These are phyloP conservation scores for Brachyalestes nurse DNA, from an alignment of 2,797 vertebrate genomes.

Conservation along the genomic window DNA sequence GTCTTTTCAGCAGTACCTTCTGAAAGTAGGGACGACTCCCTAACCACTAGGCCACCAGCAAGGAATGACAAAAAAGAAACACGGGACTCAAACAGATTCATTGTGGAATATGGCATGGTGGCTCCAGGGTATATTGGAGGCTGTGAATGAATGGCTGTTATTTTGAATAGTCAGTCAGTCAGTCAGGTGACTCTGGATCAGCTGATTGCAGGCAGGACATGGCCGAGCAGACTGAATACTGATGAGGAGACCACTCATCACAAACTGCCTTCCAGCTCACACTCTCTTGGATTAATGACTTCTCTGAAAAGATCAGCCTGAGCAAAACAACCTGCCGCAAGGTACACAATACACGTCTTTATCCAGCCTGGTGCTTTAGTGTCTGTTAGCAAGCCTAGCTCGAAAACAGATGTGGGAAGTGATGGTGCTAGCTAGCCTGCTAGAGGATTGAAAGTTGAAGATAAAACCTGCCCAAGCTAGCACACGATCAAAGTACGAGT, in stretches of 20 bases:
- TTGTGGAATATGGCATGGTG: neutral
- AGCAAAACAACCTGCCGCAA: neutral
- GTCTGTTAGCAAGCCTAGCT: neutral
- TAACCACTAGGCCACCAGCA: too few species aligned
- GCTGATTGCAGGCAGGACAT: constrained; percentile 83
- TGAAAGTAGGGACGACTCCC: too few species aligned
- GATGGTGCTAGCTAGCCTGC: neutral
- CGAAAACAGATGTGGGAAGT: neutral
- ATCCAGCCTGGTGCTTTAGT: neutral
- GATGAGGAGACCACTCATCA: constrained; percentile 67
- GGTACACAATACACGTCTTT: neutral
- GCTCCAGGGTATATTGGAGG: neutral
- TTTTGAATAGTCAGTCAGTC: neutral
- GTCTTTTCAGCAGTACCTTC: constrained; percentile 17
- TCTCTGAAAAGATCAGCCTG: constrained; percentile 47
- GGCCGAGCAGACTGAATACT: constrained; percentile 80
- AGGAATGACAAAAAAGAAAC: too few species aligned
- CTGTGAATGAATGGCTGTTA: neutral
- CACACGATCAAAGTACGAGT: neutral
- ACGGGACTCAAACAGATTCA: neutral
- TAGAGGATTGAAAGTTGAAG: neutral
- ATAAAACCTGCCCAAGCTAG: neutral
- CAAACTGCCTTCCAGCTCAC: constrained; percentile 63
- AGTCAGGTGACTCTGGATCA: constrained; percentile 77
- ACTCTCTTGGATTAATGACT: constrained; percentile 63